Percentiles rank a stretch among this genome's conserved stretches.
Evolutionary conservation across 2,888 invertebrate species (phyloP).

Genomic region (Tetropium fuscum): DNA sequence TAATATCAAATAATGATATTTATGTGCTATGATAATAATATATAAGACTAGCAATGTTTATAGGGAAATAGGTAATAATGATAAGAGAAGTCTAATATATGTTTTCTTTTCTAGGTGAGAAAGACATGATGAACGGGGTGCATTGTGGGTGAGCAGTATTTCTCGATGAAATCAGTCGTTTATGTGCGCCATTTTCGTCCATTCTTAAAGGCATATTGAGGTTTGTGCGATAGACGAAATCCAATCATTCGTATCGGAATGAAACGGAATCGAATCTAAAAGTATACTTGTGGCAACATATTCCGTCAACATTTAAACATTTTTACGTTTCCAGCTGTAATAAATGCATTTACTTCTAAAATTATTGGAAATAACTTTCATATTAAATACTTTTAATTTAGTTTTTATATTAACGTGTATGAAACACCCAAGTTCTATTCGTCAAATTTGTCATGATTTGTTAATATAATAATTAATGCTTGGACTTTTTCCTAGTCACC

Average conservation of each 20-base stretch:
- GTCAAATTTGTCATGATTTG: too few species aligned
- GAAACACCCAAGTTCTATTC: too few species aligned
- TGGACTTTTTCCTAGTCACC: too few species aligned
- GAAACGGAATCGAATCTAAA: slow-evolving; percentile 1
- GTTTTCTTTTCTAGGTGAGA: neutral
- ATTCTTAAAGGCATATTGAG: neutral
- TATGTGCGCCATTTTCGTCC: neutral
- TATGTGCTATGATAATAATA: too few species aligned
- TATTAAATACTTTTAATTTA: too few species aligned
- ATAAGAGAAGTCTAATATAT: too few species aligned
- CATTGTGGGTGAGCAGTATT: neutral
- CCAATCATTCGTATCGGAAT: slow-evolving; percentile 4
- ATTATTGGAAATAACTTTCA: too few species aligned
- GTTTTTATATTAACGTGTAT: too few species aligned
- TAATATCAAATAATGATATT: too few species aligned
- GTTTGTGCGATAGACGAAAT: slow-evolving; percentile 2
- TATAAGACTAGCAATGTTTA: too few species aligned
- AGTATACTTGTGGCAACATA: neutral
- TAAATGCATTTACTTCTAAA: neutral
- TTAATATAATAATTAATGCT: too few species aligned
- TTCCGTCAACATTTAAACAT: neutral
- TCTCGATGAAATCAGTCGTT: neutral
- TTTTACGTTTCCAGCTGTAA: neutral
- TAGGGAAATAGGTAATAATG: too few species aligned
- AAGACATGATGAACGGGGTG: neutral